Base-by-base conservation (phyloP, 2,113 vertebrate species). In the Mirounga angustirostris region DNA sequence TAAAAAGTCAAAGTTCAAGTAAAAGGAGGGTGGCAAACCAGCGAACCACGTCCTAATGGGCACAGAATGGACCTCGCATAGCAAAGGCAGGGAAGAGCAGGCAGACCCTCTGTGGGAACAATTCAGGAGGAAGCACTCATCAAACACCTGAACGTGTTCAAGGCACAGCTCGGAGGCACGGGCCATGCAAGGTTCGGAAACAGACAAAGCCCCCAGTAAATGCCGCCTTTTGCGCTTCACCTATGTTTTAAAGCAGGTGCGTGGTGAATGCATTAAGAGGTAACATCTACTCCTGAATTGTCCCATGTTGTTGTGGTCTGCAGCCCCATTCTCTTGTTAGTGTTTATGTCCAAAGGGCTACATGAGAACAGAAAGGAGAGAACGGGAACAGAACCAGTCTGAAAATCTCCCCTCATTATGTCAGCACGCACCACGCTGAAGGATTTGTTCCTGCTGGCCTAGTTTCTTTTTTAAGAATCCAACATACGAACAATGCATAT, bases 181-280 rank as follows among this genome's bases (percentile, higher is more conserved):
- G 16, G 7, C 15, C 67, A 3, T 0, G 7, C 58, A 26, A 81
- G 15, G 30, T 15, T 7, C 2, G 2, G 30, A n/a, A 78, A 28
- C 2, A 36, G 2, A 28, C 6, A 1, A 18, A 71, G 54, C 19
- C 36, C n/a, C 13, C 6, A 0, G 3, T 4, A 33, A 78, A 82
- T 1, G 22, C 36, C 4, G 8, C 2, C 0, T 3, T 30, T 3
- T 24, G 59, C 40, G 0, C 22, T 43, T 28, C 11, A 14, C 11
- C 33, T 13, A 56, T 30, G 18, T 73, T 14, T 78, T 78, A 65
- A 86, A 73, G 50, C 2, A 3, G 15, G 46, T 67, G 28, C 0
- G 15, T 0, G 13, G 5, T 15, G 14, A 89, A 30, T 6, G 2
- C 26, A 14, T n/a, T 21, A 30, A 15, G 30, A 43, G 1, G 40